Evolutionary conservation across 1,140 invertebrate genomes (phyloP), one percentile per base, ranked within the genome.

Genomic region (Argopecten irradians): DNA sequence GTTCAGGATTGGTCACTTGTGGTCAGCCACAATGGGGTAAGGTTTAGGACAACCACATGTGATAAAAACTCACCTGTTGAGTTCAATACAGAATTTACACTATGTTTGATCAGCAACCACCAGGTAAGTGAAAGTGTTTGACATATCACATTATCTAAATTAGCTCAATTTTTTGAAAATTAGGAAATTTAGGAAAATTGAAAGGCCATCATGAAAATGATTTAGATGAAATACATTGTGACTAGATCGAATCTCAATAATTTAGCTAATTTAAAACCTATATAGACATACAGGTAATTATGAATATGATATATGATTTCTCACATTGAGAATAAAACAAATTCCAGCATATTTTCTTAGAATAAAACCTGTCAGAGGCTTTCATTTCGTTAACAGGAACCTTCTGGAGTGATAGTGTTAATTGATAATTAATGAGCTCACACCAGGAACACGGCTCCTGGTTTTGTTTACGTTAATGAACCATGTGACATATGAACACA

Each of bases 391-490:
- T 28, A 71, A 28, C 28, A 71, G 8, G 55, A 71, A 28, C 55
- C 55, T 11, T 71, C 16, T n/a, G 55, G 55, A 28, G n/a, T 28
- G 22, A 16, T 1, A 71, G 55, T 71, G n/a, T n/a, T 71, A 71
- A 71, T 71, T 71, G 55, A 71, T 71, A 71, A 71, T 71, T 71
- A 71, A 71, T 71, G 14, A 71, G 55, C 28, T 71, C 55, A 71
- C 55, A 71, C 55, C n/a, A 11, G n/a, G n/a, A n/a, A 71, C 55
- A 71, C n/a, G n/a, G n/a, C 28, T 71, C 55, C 55, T 71, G 22
- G n/a, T 71, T 71, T 71, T 71, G n/a, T 71, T n/a, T 71, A 71
- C 55, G 55, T 71, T 71, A 71, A 71, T 71, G 55, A 71, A 28
- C 55, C 55, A 71, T 28, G 5, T 71, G 55, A 71, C 55, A 71